Evolutionary conservation across 2,797 vertebrate genomes (phyloP).

Genomic region (Yasuhikotakia modesta): DNA sequence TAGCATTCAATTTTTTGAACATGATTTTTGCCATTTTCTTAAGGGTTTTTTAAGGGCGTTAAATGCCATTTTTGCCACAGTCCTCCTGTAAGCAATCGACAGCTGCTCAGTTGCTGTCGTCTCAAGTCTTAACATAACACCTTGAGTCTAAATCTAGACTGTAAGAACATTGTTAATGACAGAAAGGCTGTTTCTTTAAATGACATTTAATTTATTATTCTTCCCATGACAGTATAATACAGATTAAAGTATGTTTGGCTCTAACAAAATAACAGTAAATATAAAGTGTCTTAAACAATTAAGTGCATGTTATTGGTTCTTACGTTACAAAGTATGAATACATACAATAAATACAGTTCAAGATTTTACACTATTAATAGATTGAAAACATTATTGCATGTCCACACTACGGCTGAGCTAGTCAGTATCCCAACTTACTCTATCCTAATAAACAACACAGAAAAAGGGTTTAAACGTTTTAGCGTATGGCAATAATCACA

Average conservation of each 20-base stretch:
- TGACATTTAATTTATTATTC: slow-evolving; percentile 60
- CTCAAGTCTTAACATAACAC: background rate
- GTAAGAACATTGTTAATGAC: slow-evolving; percentile 11
- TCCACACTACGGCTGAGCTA: slow-evolving; percentile 39
- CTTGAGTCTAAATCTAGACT: slow-evolving; percentile 13
- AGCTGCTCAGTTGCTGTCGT: slow-evolving; percentile 1
- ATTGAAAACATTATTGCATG: slow-evolving; percentile 78
- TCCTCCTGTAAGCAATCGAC: slow-evolving; percentile 40
- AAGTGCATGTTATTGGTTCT: slow-evolving; percentile 56
- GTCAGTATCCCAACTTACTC: slow-evolving; percentile 40
- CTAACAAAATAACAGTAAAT: slow-evolving; percentile 66
- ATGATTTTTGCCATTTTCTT: slow-evolving; percentile 18
- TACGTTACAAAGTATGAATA: slow-evolving; percentile 65
- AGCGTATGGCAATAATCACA: slow-evolving; percentile 32
- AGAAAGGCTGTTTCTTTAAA: slow-evolving; percentile 40
- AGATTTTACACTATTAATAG: no score
- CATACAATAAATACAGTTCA: slow-evolving; percentile 61
- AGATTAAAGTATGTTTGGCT: slow-evolving; percentile 57
- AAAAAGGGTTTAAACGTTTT: background rate
- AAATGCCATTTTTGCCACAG: slow-evolving; percentile 43
- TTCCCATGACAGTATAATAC: slow-evolving; percentile 59
- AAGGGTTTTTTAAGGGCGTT: slow-evolving; percentile 15
- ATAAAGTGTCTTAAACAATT: slow-evolving; percentile 59
- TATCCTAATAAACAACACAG: slow-evolving; percentile 38
- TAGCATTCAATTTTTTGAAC: slow-evolving; percentile 29